Percentiles rank a stretch among this genome's conserved stretches.
These are phyloP conservation scores for Cyprinodon diabolis DNA, from an alignment of 2,797 vertebrate species.

Conservation along the genomic window DNA sequence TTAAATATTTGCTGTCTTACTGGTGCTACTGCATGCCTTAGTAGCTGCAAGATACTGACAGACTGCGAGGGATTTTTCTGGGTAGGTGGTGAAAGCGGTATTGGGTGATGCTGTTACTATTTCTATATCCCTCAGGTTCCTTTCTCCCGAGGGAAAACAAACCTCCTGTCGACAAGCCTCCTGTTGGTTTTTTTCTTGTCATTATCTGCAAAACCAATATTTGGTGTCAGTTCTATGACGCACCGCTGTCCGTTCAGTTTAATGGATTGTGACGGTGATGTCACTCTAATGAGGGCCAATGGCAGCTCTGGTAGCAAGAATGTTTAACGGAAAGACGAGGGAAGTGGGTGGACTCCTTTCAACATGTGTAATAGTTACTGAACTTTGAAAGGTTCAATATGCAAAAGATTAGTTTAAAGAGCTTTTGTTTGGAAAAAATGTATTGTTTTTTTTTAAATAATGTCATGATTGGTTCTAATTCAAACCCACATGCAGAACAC, in stretches of 20 bases:
- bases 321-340: constrained; percentile 42
- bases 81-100: constrained; percentile 53
- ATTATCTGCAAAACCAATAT: constrained; percentile 79
- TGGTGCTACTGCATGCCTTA: constrained; percentile 36
- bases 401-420: constrained; percentile 31
- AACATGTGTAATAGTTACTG: constrained; percentile 53
- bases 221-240: constrained; percentile 67
- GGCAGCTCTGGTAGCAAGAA: constrained; percentile 68
- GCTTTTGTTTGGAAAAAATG: constrained; percentile 24
- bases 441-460: constrained; percentile 27
- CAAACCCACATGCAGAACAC: too few relatives aligned
- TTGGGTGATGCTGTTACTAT: constrained; percentile 66
- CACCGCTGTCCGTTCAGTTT: constrained; percentile 50
- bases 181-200: constrained; percentile 71
- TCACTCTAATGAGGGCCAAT: constrained; percentile 58
- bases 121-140: constrained; percentile 65
- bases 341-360: constrained; percentile 16
- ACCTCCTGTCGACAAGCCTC: constrained; percentile 62
- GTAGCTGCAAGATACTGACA: constrained; percentile 51
- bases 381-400: constrained; percentile 39
- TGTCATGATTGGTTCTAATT: too few relatives aligned
- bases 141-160: constrained; percentile 58
- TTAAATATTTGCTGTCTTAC: constrained; percentile 66
- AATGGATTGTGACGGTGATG: constrained; percentile 68
- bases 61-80: constrained; percentile 30